Conservation (phyloP, 2,888 invertebrate genomes). For the Melipona beecheii region DNA sequence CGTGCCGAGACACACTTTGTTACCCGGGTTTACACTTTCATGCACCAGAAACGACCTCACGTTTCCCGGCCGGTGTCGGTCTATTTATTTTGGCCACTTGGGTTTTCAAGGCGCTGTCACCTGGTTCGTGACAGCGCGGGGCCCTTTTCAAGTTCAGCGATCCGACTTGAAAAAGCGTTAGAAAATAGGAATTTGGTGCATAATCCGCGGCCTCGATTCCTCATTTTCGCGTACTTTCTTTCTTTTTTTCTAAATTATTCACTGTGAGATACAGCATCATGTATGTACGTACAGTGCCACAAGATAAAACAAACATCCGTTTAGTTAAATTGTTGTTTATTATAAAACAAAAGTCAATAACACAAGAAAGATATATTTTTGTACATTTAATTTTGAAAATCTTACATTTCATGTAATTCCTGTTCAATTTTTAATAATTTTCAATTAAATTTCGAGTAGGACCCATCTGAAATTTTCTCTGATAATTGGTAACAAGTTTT, state of each 20-base stretch:
- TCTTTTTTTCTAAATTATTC: neutral
- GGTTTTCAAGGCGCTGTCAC: conserved; percentile 69
- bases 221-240: neutral
- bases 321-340: too few species aligned
- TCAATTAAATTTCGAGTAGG: too few species aligned
- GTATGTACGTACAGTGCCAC: neutral
- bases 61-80: conserved; percentile 64
- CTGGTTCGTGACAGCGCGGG: conserved; percentile 58
- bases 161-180: conserved; percentile 47
- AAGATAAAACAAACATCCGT: too few species aligned
- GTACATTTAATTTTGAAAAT: too few species aligned
- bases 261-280: neutral
- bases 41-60: conserved; percentile 72
- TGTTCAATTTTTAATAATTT: too few species aligned
- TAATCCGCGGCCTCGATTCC: conserved; percentile 19
- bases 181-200: conserved; percentile 35
- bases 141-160: conserved; percentile 69
- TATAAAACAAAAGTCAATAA: too few species aligned
- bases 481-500: too few species aligned
- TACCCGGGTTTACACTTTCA: conserved; percentile 74
- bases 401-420: too few species aligned
- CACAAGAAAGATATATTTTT: too few species aligned
- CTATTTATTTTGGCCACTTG: conserved; percentile 73
- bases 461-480: too few species aligned
- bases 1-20: conserved; percentile 74